A percentile compares a stretch with the other conserved stretches of the same genome.
These are phyloP conservation scores for Anticlea derivata DNA, from an alignment of 2,888 invertebrate genomes.

Conservation along the genomic window DNA sequence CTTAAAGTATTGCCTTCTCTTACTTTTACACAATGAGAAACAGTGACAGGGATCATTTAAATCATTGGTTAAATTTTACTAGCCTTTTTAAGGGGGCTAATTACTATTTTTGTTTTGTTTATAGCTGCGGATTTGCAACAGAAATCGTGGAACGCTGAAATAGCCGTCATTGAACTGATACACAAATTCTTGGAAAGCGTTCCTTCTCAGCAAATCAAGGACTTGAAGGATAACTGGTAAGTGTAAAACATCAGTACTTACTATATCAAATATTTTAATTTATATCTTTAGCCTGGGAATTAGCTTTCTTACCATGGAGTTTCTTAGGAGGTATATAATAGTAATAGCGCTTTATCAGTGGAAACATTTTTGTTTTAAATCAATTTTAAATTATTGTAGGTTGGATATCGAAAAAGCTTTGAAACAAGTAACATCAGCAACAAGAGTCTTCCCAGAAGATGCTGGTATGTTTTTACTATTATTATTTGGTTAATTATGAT, in stretches of 20 bases:
- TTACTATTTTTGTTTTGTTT: slow-evolving; percentile 1
- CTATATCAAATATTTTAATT: no score
- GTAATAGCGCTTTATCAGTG: no score
- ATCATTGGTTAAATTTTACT: no score
- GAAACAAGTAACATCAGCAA: slow-evolving; percentile 85
- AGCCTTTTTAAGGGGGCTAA: no score
- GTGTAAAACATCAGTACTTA: not conserved
- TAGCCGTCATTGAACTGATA: slow-evolving; percentile 90
- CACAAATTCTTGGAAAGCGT: slow-evolving; percentile 88
- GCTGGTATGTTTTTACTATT: slow-evolving; percentile 67
- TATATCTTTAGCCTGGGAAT: no score
- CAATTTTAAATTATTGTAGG: slow-evolving; percentile 47
- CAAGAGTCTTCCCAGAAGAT: slow-evolving; percentile 82
- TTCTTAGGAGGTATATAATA: no score
- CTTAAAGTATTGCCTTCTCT: not conserved
- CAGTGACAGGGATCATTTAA: no score
- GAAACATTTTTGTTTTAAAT: no score
- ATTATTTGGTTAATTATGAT: no score
- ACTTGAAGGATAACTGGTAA: slow-evolving; percentile 85
- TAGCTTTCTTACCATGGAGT: no score
- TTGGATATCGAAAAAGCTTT: slow-evolving; percentile 85
- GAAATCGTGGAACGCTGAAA: slow-evolving; percentile 85
- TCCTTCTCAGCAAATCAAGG: slow-evolving; percentile 82
- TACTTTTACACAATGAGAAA: no score
- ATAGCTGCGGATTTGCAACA: slow-evolving; percentile 68